Conservation (phyloP, 2,113 vertebrate genomes). For the Psittacula cyanocephala region DNA sequence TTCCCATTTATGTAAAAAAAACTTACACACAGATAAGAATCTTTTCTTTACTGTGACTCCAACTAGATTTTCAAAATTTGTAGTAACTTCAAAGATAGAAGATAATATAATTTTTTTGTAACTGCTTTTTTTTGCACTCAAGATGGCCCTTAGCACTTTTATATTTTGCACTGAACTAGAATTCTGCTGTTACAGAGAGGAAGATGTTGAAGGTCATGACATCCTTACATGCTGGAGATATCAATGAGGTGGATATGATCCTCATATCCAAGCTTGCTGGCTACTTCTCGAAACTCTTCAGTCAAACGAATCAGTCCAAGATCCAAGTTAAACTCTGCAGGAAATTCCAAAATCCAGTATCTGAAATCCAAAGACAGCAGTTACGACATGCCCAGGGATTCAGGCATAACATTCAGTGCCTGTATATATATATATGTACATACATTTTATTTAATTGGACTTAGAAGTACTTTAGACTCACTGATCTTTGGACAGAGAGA, state of each 20-base stretch:
- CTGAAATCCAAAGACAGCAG: constrained; percentile 71
- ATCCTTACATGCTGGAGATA: constrained; percentile 95
- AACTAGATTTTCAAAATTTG: background rate
- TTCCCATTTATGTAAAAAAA: background rate
- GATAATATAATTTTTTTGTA: background rate
- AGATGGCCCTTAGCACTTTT: background rate
- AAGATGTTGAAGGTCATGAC: background rate
- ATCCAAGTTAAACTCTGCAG: constrained; percentile 97
- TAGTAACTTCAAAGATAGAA: background rate
- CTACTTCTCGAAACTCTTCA: constrained; percentile 90
- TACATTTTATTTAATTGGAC: background rate
- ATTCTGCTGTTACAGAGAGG: background rate
- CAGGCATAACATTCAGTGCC: background rate
- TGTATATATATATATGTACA: background rate
- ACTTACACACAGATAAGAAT: background rate
- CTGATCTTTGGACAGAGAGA: background rate
- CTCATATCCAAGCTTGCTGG: constrained; percentile 85
- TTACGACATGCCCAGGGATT: background rate
- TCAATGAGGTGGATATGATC: constrained; percentile 92
- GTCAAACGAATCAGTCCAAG: constrained; percentile 89
- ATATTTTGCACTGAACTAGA: background rate
- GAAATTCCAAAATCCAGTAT: constrained; percentile 97
- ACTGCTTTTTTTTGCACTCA: background rate
- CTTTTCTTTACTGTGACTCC: background rate
- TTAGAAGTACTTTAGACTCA: background rate